These are phyloP conservation scores for Hesperia comma DNA, from an alignment of 2,888 invertebrate genomes.

Conservation along the genomic window DNA sequence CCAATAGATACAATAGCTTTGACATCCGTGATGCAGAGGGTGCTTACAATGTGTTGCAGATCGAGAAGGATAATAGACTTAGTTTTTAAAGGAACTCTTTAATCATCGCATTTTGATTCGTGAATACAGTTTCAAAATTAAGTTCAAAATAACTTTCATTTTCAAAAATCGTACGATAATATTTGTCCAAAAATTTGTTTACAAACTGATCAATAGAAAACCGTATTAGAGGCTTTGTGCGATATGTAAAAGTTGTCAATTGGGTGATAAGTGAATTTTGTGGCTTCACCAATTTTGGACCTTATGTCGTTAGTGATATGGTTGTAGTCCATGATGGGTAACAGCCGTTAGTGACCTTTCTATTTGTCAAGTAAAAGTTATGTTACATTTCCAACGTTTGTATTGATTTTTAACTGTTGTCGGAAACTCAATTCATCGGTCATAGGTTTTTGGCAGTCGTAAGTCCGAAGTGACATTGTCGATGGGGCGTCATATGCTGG, in stretches of 20 bases:
- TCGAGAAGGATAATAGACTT: too few species aligned
- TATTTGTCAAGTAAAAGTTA: conserved; percentile 72
- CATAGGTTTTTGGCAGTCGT: too few species aligned
- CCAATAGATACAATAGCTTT: too few species aligned
- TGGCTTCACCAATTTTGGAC: conserved; percentile 42
- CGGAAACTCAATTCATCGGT: neutral
- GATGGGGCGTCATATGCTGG: too few species aligned
- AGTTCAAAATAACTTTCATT: conserved; percentile 28
- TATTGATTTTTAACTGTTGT: conserved; percentile 8
- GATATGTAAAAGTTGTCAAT: conserved; percentile 66
- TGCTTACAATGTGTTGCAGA: too few species aligned
- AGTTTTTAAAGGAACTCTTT: too few species aligned
- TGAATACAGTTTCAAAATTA: too few species aligned
- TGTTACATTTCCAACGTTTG: conserved; percentile 51
- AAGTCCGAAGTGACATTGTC: too few species aligned
- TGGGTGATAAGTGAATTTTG: conserved; percentile 36
- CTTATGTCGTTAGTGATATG: conserved; percentile 46
- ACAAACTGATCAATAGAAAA: conserved; percentile 51
- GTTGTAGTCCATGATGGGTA: neutral
- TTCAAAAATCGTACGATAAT: conserved; percentile 26
- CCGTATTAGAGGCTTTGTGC: conserved; percentile 57
- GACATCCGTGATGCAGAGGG: too few species aligned
- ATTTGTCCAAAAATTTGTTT: conserved; percentile 40
- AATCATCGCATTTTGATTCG: too few species aligned
- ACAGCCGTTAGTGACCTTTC: conserved; percentile 48